Evolutionary conservation across 2,888 invertebrate species (phyloP).

Genomic region (Drosophila nr. perissopoda): DNA sequence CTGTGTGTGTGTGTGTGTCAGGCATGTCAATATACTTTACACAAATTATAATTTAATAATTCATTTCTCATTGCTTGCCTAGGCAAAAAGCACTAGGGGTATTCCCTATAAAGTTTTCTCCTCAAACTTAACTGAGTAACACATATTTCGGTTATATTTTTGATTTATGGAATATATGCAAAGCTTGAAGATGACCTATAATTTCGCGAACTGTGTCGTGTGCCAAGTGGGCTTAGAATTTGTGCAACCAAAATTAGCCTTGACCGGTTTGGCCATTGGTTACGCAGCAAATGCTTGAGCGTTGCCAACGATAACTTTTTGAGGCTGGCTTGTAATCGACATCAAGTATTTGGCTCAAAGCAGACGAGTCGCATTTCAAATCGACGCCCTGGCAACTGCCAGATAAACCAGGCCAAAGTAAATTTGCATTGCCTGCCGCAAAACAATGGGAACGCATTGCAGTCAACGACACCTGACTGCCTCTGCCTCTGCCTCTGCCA

Average conservation of each 20-base stretch:
- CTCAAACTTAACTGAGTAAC: too few species aligned
- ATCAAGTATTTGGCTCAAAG: conserved; percentile 27
- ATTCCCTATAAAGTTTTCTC: not conserved
- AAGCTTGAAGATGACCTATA: not conserved
- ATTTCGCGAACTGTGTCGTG: conserved; percentile 1
- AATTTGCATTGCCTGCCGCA: conserved; percentile 34
- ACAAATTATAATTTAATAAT: conserved; percentile 16
- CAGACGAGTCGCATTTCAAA: conserved; percentile 9
- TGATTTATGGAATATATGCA: not conserved
- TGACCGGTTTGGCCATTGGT: conserved; percentile 46
- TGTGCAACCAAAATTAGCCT: conserved; percentile 46
- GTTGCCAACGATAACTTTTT: conserved; percentile 35
- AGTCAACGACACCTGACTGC: conserved; percentile 50
- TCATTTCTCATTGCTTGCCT: conserved; percentile 1
- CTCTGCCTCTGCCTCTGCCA: not conserved
- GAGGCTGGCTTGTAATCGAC: conserved; percentile 39
- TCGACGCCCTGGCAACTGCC: conserved; percentile 16
- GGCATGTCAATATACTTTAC: conserved; percentile 7
- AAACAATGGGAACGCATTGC: conserved; percentile 39
- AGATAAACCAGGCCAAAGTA: conserved; percentile 37
- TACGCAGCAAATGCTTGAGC: conserved; percentile 1
- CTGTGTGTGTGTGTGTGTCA: not conserved
- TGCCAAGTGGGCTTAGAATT: conserved; percentile 75
- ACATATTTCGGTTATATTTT: not conserved
- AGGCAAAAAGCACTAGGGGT: not conserved